Evolutionary conservation across 2,797 vertebrate species (phyloP).

Genomic region (Sibirionetta formosa): DNA sequence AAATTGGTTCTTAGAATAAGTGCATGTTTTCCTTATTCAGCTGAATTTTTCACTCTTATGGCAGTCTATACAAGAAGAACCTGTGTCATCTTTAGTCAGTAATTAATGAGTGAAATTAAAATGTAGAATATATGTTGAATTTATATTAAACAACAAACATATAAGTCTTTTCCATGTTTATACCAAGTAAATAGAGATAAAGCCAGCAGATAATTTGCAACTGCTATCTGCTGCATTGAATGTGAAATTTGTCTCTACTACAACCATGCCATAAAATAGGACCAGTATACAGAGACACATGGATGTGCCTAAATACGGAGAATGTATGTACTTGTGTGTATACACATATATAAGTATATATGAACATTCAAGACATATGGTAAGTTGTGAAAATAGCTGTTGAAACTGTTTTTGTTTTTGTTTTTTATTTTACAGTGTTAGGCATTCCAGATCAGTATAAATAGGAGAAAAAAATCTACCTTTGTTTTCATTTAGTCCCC

Average conservation of each 20-base stretch:
- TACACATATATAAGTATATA: not conserved
- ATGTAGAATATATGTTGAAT: conserved; percentile 63
- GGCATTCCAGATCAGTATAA: not conserved
- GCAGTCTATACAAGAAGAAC: not conserved
- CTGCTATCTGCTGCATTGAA: not conserved
- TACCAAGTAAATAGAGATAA: conserved; percentile 57
- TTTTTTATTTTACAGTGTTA: not conserved
- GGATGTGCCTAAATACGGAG: not conserved
- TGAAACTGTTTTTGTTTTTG: not conserved
- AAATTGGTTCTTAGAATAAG: conserved; percentile 26
- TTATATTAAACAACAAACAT: conserved; percentile 43
- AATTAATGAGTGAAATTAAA: conserved; percentile 69
- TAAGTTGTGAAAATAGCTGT: not conserved
- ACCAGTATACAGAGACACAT: not conserved
- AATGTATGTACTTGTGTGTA: not conserved
- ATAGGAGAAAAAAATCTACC: not conserved
- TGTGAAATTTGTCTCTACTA: not conserved
- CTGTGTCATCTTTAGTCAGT: not conserved
- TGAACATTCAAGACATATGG: not conserved
- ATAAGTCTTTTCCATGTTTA: conserved; percentile 46
- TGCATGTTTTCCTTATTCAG: conserved; percentile 24
- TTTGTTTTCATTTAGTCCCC: not conserved
- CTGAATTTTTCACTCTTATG: not conserved
- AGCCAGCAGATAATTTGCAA: conserved; percentile 17
- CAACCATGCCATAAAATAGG: not conserved